Base-by-base conservation (phyloP, 2,888 invertebrate genomes). In the Sylvicola cinctus region DNA sequence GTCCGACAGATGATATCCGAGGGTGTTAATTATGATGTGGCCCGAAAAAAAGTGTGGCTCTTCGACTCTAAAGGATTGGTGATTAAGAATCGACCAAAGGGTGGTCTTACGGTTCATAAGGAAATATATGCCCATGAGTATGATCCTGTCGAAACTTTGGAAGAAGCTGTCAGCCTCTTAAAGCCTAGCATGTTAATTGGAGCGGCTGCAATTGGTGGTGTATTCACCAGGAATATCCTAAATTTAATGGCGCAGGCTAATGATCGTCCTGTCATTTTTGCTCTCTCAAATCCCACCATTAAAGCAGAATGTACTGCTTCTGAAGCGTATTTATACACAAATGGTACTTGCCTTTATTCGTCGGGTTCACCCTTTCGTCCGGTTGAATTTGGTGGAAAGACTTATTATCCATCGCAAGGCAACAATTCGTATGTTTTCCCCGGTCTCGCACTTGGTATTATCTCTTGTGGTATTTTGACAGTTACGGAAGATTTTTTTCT, bases 291-390 rank as follows among this genome's bases (percentile, higher is more conserved):
- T n/a, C n/a, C n/a, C n/a, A n/a, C n/a, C n/a, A n/a, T n/a, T n/a
- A n/a, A n/a, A n/a, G n/a, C 98, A 0, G 98, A 98, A 60, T 98
- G 96, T 54, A 96, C 98, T n/a, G 98, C 98, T n/a, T 87, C 91
- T 55, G 71, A 88, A 47, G 95, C 95, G 3, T 98, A 95, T 60
- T 68, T 57, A 29, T 60, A 75, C 49, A 91, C 95, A 1, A 71
- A 85, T 41, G 96, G 95, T 27, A 74, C 70, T 39, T 83, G 78
- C 35, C 69, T 98, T 40, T 98, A 96, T 62, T 91, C 95, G 16
- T 90, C 88, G 39, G 96, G 96, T 15, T 93, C 91, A 15, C 96
- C 96, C 8, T 98, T 98, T 61, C 70, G 74, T 32, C 80, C 87
- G 1, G 84, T 90, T 38, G 72, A 66, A 34, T 65, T 74, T n/a